phyloP scores from a whole-genome alignment of 2,797 vertebrate species.

The Choloepus didactylus region DNA sequence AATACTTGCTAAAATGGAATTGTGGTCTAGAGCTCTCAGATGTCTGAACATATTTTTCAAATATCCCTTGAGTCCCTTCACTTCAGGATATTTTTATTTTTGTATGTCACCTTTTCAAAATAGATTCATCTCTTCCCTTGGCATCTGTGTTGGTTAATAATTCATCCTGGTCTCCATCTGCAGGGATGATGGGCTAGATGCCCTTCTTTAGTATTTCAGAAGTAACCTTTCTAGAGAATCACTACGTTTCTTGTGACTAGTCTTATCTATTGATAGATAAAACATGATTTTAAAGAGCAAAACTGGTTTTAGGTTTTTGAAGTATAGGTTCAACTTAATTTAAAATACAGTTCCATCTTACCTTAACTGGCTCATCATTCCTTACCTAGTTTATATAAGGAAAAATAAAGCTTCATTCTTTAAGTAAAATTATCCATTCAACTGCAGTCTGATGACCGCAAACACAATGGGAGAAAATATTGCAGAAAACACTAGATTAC shows the following conservation, averaged over 20 bases:
- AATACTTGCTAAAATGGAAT: conserved; percentile 19
- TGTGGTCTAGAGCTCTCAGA: neutral
- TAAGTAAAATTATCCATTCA: neutral
- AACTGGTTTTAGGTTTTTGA: conserved; percentile 18
- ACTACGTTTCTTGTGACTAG: neutral
- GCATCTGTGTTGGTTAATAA: conserved; percentile 62
- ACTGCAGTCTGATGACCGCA: neutral
- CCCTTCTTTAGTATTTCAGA: conserved; percentile 63
- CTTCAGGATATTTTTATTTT: conserved; percentile 69
- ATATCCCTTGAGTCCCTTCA: conserved; percentile 6
- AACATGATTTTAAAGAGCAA: conserved; percentile 16
- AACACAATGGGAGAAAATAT: neutral
- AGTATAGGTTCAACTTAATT: neutral
- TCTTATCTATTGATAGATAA: conserved; percentile 34
- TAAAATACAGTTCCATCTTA: conserved; percentile 22
- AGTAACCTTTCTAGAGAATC: conserved; percentile 64
- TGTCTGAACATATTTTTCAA: conserved; percentile 55
- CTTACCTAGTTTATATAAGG: neutral
- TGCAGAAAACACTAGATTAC: neutral
- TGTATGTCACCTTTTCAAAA: conserved; percentile 47
- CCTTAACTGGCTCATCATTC: neutral
- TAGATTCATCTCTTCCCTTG: conserved; percentile 11
- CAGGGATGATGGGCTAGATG: neutral
- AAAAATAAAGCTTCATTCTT: neutral
- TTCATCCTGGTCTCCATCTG: conserved; percentile 20